Conservation (phyloP, 2,888 invertebrate species). For the Lasius platythorax region DNA sequence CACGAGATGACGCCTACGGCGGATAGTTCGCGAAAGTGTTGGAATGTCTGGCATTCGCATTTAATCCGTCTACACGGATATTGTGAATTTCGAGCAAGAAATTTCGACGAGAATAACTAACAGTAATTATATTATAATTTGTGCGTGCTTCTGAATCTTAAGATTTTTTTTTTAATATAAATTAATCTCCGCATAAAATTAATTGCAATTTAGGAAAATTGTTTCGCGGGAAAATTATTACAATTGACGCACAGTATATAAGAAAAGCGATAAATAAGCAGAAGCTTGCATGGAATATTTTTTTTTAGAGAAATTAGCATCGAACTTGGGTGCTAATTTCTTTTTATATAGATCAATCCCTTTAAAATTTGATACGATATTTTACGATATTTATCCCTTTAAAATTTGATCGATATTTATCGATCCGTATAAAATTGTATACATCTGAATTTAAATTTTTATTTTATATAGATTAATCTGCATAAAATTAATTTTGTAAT, state of each 20-base stretch:
- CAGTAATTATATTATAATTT: not conserved
- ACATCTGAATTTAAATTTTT: too few species aligned
- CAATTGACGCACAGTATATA: not conserved
- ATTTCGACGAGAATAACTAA: not conserved
- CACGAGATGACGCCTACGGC: constrained; percentile 52
- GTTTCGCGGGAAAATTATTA: too few species aligned
- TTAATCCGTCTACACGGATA: constrained; percentile 24
- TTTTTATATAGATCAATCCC: too few species aligned
- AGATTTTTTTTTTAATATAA: not conserved
- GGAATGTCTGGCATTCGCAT: constrained; percentile 6
- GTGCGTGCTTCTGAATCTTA: not conserved
- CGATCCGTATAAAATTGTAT: too few species aligned
- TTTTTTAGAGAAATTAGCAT: not conserved
- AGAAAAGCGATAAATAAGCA: not conserved
- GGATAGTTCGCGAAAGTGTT: constrained; percentile 58
- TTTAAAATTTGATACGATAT: too few species aligned
- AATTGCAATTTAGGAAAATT: not conserved
- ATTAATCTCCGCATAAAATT: not conserved
- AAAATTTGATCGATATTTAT: too few species aligned
- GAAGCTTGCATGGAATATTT: not conserved
- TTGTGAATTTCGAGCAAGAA: constrained; percentile 28
- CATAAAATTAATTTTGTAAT: too few species aligned
- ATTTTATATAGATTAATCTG: too few species aligned
- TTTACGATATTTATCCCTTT: too few species aligned
- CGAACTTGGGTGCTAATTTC: not conserved